Conservation (phyloP, 2,888 invertebrate genomes). For the Octodonta nipae region DNA sequence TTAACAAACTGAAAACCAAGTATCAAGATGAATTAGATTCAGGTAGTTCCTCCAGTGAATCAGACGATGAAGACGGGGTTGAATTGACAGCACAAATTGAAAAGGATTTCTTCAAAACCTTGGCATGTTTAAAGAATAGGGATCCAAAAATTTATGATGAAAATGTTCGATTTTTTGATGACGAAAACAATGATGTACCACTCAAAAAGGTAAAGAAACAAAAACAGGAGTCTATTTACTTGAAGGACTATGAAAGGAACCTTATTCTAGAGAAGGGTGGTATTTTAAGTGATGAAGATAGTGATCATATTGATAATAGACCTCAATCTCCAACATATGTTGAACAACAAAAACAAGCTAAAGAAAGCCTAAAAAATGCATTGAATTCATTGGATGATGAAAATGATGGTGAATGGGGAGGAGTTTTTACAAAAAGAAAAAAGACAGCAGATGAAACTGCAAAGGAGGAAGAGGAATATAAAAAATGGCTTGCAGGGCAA, state of each 20-base stretch:
- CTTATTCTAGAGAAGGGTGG: conserved; percentile 58
- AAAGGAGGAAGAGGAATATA: conserved; percentile 47
- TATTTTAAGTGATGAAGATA: conserved; percentile 37
- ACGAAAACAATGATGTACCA: conserved; percentile 6
- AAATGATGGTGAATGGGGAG: conserved; percentile 39
- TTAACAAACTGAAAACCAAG: conserved; percentile 65
- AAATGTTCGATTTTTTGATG: conserved; percentile 52
- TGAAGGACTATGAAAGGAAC: conserved; percentile 70
- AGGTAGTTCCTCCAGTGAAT: conserved; percentile 35
- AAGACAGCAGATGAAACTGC: conserved; percentile 42
- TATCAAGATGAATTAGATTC: conserved; percentile 49
- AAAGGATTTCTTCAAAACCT: conserved; percentile 74
- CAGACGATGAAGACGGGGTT: conserved; percentile 49
- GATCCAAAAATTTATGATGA: conserved; percentile 82
- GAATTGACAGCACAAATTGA: conserved; percentile 57
- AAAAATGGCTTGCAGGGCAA: conserved; percentile 71
- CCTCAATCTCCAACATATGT: conserved; percentile 41
- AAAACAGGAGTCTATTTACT: conserved; percentile 45
- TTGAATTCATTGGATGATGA: conserved; percentile 39
- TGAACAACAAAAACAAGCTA: conserved; percentile 54
- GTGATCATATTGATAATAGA: conserved; percentile 21
- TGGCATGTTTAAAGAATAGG: conserved; percentile 72
- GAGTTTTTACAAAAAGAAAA: conserved; percentile 40
- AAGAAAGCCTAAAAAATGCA: conserved; percentile 47
- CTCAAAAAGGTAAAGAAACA: conserved; percentile 24